Conservation (phyloP, 2,797 vertebrate genomes). For the Lophius americanus region DNA sequence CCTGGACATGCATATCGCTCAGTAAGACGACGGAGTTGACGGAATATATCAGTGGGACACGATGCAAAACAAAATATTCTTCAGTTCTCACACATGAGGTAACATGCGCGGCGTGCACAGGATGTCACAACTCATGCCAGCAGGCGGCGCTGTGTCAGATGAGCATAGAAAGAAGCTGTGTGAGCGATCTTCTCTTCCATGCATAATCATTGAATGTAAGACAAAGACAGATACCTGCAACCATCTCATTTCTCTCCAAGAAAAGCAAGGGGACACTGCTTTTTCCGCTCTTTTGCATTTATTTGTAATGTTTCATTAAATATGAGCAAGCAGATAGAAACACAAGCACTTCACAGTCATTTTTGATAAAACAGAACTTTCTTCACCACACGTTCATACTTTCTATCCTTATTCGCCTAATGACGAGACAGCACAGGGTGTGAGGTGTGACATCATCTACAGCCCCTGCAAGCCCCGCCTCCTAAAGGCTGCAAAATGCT, state of each 20-base stretch:
- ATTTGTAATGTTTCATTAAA: slow-evolving; percentile 90
- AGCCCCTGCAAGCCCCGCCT: slow-evolving; percentile 48
- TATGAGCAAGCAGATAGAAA: slow-evolving; percentile 94
- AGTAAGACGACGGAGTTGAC: slow-evolving; percentile 39
- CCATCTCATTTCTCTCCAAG: slow-evolving; percentile 65
- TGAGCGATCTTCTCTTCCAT: slow-evolving; percentile 82
- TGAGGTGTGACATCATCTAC: slow-evolving; percentile 79
- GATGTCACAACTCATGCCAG: slow-evolving; percentile 74
- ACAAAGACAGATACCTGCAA: slow-evolving; percentile 73
- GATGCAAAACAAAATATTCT: slow-evolving; percentile 78
- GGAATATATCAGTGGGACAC: slow-evolving; percentile 75
- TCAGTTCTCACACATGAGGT: slow-evolving; percentile 46
- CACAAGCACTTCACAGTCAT: slow-evolving; percentile 94
- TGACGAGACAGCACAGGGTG: slow-evolving; percentile 84
- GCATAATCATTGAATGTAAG: slow-evolving; percentile 72
- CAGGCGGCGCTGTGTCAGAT: slow-evolving; percentile 58
- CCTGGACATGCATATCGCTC: slow-evolving; percentile 68
- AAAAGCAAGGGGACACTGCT: slow-evolving; percentile 80
- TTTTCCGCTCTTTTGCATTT: slow-evolving; percentile 88
- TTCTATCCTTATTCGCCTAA: slow-evolving; percentile 71
- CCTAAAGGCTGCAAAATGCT: slow-evolving; percentile 90
- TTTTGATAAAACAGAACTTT: slow-evolving; percentile 84
- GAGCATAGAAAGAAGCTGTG: slow-evolving; percentile 61
- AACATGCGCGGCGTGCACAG: slow-evolving; percentile 67
- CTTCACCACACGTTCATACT: slow-evolving; percentile 72